Evolutionary conservation across 2,888 invertebrate genomes (phyloP), one percentile per base, ranked within the genome.

Genomic region (Dromius quadrimaculatus): DNA sequence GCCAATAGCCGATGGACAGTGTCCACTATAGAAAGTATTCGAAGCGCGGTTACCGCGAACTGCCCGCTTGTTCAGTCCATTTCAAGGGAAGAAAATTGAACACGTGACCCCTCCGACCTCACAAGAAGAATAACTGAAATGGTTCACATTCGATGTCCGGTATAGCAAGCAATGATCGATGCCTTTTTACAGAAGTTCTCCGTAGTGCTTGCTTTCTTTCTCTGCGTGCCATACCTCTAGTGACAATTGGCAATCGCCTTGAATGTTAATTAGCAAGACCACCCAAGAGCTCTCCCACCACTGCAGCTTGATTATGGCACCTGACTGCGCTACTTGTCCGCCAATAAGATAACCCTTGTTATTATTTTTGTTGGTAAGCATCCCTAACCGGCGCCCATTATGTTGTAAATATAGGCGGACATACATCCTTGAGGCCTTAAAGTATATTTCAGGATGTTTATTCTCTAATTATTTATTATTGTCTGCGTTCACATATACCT

Each of bases 251-350:
- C 70, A 83, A 83, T 83, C 83, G 82, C 80, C 79, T 79, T 82
- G 83, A 83, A 83, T 83, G 82, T 83, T 83, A 83, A 83, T 83
- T 83, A 83, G 82, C 74, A 59, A 79, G 82, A 80, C 83, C 83
- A 83, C 83, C 83, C 83, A 82, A 78, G 80, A 80, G 69, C 19
- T 5, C 45, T 22, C 45, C 61, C 68, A 38, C 71, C 62, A 34
- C 45, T 20, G 17, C 23, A 15, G 28, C 9, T 68, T 43, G 57
- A 41, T 68, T 59, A 32, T 68, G 41, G 45, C 68, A 68, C 59
- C 68, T 45, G 59, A 68, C 57, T 36, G n/a, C 17, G 57, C 68
- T 19, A 59, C 28, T 17, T 17, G 43, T 36, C n/a, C 28, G 36
- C 38, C 38, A 59, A 36, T 59, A 2, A n/a, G n/a, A n/a, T 9